Base-by-base conservation (phyloP, 2,797 vertebrate species). In the Cephalopachus bancanus region DNA sequence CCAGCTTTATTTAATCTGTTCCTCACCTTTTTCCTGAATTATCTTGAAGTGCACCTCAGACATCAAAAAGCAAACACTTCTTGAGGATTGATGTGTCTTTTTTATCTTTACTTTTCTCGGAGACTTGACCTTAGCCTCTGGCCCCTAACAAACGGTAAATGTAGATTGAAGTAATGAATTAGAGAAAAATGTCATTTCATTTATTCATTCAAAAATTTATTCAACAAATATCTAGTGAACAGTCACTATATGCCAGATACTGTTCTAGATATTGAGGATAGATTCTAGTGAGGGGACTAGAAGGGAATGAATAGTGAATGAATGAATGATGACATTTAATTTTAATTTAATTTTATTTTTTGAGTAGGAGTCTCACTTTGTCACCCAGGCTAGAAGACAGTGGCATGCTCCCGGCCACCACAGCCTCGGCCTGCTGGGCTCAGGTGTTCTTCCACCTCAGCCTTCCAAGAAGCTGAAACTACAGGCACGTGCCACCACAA, bases 121-220 rank as follows among this genome's bases (percentile, higher is more conserved):
- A 69, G n/a, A 17, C 44, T 53, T 80, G 69, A 53, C 15, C 37
- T 83, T 79, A 64, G 53, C 51, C 59, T 79, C 88, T 93, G 83
- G 62, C 14, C 72, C 20, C 83, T 51, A 74, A 55, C 4, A 81
- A 59, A 80, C 76, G 79, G 92, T 33, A 89, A 94, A 37, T 14
- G 11, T n/a, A 84, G 49, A 76, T 24, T 72, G 15, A 91, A 87
- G 93, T 85, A 72, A 81, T 75, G 57, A 51, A 89, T 67, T 87
- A 86, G 49, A 69, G 15, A 71, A 89, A 89, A 87, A 67, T 19
- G 10, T 60, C 76, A 59, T 44, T 44, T 44, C 44, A 44, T 87
- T 96, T 59, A n/a, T 79, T 79, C 26, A 62, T 69, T 87, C 57
- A 59, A 60, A 83, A 69, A 78, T 92, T 75, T 37, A 87, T 26